Percentiles rank a stretch among this genome's conserved stretches.
Evolutionary conservation across 2,113 vertebrate species (phyloP).

Genomic region (Cephalopterus ornatus): DNA sequence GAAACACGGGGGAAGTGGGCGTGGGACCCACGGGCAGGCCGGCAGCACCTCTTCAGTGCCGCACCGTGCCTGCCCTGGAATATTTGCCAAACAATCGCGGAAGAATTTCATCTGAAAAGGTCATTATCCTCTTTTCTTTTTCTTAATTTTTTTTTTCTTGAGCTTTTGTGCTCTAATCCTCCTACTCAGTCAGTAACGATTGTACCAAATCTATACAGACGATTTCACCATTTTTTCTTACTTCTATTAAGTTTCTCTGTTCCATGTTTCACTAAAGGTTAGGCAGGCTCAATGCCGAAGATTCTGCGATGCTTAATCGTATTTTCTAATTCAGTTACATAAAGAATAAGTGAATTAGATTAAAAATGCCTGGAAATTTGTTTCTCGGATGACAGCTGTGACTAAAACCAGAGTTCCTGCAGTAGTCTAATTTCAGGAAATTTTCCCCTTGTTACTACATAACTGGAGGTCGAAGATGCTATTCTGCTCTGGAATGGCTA

Average conservation of each 20-base stretch:
- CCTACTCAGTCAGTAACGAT: background rate
- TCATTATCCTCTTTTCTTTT: background rate
- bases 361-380: constrained; percentile 82
- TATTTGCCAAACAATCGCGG: background rate
- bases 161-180: background rate
- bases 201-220: background rate
- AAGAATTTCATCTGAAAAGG: background rate
- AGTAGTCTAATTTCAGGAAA: constrained; percentile 81
- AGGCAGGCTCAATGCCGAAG: constrained; percentile 34
- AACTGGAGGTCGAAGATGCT: constrained; percentile 60
- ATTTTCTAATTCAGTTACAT: constrained; percentile 78
- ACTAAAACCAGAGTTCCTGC: constrained; percentile 82
- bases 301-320: constrained; percentile 74
- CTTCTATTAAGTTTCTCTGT: constrained; percentile 35
- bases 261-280: constrained; percentile 50
- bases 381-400: constrained; percentile 79
- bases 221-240: constrained; percentile 7
- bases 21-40: background rate
- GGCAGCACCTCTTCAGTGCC: background rate
- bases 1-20: background rate
- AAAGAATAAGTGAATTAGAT: constrained; percentile 82
- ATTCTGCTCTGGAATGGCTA: constrained; percentile 41
- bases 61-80: background rate
- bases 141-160: background rate
- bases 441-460: constrained; percentile 71